Evolutionary conservation across 2,113 vertebrate species (phyloP).

Genomic region (Laticauda laticaudata): DNA sequence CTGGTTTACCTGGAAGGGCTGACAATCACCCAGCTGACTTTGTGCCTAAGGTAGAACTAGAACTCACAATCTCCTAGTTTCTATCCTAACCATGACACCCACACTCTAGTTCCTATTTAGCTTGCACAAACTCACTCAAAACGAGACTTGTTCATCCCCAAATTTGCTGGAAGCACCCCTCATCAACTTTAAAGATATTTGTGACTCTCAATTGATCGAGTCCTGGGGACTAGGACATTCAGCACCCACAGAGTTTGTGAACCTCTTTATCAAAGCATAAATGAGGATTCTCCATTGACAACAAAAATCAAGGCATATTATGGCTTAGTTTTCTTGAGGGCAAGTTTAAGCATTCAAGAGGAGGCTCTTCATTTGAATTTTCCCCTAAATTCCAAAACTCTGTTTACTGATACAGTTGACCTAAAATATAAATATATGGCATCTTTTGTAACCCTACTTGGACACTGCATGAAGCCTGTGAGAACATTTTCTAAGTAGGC

Average conservation of each 20-base stretch:
- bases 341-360: not conserved
- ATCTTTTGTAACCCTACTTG: not conserved
- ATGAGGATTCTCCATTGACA: not conserved
- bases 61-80: not conserved
- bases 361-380: not conserved
- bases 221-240: not conserved
- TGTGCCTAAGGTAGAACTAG: not conserved
- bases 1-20: no score
- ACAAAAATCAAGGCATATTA: not conserved
- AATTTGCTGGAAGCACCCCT: not conserved
- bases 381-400: not conserved
- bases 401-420: not conserved
- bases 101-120: not conserved
- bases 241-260: not conserved
- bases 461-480: not conserved
- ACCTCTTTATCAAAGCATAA: not conserved
- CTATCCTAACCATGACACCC: not conserved
- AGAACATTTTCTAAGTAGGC: not conserved
- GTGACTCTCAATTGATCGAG: not conserved
- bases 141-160: not conserved
- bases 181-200: not conserved
- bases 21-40: not conserved
- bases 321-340: not conserved
- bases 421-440: not conserved
- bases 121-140: not conserved